A percentile compares a stretch with the other conserved stretches of the same genome.
Conservation (phyloP, 2,888 invertebrate species). For the Volucella inflata region DNA sequence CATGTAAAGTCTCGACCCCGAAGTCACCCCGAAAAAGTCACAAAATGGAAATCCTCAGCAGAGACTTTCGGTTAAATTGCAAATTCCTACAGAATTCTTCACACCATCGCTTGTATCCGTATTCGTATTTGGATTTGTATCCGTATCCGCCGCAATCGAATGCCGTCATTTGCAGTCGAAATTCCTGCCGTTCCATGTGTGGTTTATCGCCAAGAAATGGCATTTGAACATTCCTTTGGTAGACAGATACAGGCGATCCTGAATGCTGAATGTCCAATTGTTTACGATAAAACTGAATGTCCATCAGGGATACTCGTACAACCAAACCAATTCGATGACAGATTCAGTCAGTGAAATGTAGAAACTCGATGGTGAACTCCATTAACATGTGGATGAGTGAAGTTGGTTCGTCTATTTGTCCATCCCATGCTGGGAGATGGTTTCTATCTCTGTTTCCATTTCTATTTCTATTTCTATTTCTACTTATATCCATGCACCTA, state of each 20-base stretch:
- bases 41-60: slow-evolving; percentile 34
- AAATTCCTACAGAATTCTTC: slow-evolving; percentile 57
- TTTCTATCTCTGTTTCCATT: slow-evolving; percentile 43
- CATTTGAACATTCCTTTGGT: slow-evolving; percentile 58
- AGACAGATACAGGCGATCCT: neutral
- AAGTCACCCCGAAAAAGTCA: neutral
- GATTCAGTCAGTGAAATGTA: slow-evolving; percentile 62
- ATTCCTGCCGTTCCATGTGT: slow-evolving; percentile 65
- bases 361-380: slow-evolving; percentile 54
- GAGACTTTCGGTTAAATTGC: slow-evolving; percentile 54
- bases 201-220: slow-evolving; percentile 65
- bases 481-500: slow-evolving; percentile 39
- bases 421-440: slow-evolving; percentile 7
- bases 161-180: slow-evolving; percentile 45
- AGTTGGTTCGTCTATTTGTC: slow-evolving; percentile 34
- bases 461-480: neutral
- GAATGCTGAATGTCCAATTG: slow-evolving; percentile 34
- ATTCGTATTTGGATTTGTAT: no score
- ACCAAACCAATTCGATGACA: slow-evolving; percentile 62
- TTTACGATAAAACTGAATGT: slow-evolving; percentile 70
- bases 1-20: no score
- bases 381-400: slow-evolving; percentile 65
- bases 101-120: neutral
- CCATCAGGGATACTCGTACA: slow-evolving; percentile 47
- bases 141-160: slow-evolving; percentile 24